Evolutionary conservation across 1,140 invertebrate species (phyloP).

Genomic region (Diachasma alloeum): DNA sequence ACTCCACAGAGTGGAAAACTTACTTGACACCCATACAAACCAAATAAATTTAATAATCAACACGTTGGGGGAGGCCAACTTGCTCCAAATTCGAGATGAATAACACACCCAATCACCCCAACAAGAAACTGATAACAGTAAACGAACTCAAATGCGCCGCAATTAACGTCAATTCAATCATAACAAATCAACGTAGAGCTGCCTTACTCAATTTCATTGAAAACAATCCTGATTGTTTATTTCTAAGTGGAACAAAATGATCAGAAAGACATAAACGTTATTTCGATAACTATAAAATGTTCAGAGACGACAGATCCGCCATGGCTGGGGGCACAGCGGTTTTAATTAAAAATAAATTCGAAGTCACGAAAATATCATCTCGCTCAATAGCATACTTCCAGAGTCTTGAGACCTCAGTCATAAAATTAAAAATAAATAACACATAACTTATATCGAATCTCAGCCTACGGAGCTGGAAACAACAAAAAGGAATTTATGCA

Average conservation of each 20-base stretch:
- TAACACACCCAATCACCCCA: no score
- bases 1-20: no score
- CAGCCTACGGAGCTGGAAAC: neutral
- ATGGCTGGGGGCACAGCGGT: neutral
- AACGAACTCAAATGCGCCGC: no score
- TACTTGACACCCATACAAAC: no score
- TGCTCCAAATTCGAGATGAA: no score
- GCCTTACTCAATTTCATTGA: no score
- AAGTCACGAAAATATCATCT: neutral
- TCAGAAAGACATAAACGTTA: neutral
- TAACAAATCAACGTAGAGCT: no score
- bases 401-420: neutral
- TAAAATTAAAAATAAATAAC: slow-evolving; percentile 23
- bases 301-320: neutral
- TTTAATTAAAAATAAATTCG: neutral
- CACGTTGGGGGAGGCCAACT: no score
- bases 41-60: no score
- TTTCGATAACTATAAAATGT: neutral
- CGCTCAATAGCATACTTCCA: neutral
- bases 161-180: no score
- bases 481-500: no score
- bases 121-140: no score
- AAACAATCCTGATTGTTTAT: neutral
- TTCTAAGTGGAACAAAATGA: neutral
- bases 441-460: neutral